Base-by-base conservation (phyloP, 2,888 invertebrate genomes). In the Melanargia galathea region DNA sequence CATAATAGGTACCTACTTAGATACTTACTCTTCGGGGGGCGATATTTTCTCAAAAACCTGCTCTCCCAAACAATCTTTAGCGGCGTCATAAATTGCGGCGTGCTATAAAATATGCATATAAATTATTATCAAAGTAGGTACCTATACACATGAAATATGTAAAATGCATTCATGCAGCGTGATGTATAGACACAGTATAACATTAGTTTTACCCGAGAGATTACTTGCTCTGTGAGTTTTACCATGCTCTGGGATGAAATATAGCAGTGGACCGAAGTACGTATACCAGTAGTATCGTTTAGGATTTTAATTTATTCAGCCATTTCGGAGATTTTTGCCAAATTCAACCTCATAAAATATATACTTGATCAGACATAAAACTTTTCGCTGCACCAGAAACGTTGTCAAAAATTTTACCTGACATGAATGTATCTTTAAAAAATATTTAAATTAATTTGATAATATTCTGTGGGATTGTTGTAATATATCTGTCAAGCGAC, bases 61-160 rank as follows among this genome's bases (percentile, higher is more conserved):
- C 54, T 46, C 43, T 35, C 48, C 58, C 35, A 35, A 58, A 48
- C 70, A 68, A 70, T 67, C 70, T 61, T 38, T 51, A 57, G 60
- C 56, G 8, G 16, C 38, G 67, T 57, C 70, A 64, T 78, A 78
- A 77, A 78, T 79, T 74, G 72, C 73, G 71, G 60, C 64, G 56
- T 69, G 68, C 78, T 74, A 78, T 83, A 78, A 83, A 83, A 80
- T 77, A 82, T 75, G 79, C 76, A 77, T 78, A 80, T 84, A 83
- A 82, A 84, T 80, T 78, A 84, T 80, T 78, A 80, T 78, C 70
- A 66, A 71, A 73, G 71, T 52, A 52, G 33, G 52, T 48, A n/a
- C n/a, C n/a, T n/a, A 35, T 71, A 69, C 67, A 71, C 72, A 58
- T 69, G 70, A 75, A 75, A 73, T 74, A 75, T 71, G n/a, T n/a